Evolutionary conservation across 2,113 vertebrate genomes (phyloP), one percentile per base, ranked within the genome.

Genomic region (Heloderma charlesbogerti): DNA sequence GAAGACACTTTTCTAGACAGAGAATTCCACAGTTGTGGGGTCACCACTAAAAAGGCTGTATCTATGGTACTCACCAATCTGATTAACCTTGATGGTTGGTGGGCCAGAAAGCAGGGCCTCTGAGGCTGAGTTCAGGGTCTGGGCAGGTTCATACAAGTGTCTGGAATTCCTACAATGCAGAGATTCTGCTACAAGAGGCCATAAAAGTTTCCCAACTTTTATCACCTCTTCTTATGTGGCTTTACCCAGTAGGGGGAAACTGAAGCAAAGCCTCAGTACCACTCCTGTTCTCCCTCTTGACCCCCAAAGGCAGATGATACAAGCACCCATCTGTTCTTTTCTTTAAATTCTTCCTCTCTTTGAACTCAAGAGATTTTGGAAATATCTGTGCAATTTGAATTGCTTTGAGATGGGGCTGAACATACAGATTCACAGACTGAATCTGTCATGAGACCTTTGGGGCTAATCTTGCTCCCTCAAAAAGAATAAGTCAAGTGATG

Each of bases 351-450:
- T 48, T 82, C 34, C 48, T 60, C 48, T 34, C 51, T 82, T 60
- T 60, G 16, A 57, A 57, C 27, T 0, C 31, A 82, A 75, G n/a
- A 45, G 15, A 48, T 51, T 84, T 82, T 40, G 15, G 82, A 51
- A 48, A 79, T 91, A 78, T 29, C 27, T 0, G 83, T 54, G 78
- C 43, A 72, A 20, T 71, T 71, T 67, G 2, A 67, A 3, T 20
- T 3, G 16, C 75, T 77, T 66, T 66, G 34, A 3, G 87, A 82
- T 77, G 1, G 6, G 27, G 6, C 20, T 54, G 75, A 86, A 77
- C 0, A 15, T 0, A 2, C 0, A 0, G 2, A 6, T 88, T 29
- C 6, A 15, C 15, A 84, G 71, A 29, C 78, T 0, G 3, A 37
- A 0, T 8, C 37, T 78, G 86, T 2, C 18, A 0, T 20, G 0